Evolutionary conservation across 2,888 invertebrate species (phyloP).

Genomic region (Drosophila lutescens): DNA sequence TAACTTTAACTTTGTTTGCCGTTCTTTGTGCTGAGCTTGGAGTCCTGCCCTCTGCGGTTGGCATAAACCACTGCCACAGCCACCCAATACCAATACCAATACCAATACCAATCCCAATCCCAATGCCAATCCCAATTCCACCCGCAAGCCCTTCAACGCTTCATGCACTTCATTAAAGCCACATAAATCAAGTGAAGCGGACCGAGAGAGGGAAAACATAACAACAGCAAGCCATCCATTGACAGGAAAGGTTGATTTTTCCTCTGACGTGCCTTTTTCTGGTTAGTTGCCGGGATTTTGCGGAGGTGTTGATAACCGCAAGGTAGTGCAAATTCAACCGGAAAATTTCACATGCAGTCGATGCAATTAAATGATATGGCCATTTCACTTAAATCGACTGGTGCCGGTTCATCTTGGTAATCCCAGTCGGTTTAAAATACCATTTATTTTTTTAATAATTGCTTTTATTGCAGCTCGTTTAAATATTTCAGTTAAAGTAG

Average conservation of each 20-base stretch:
- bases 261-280: slow-evolving; percentile 16
- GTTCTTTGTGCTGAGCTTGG: slow-evolving; percentile 45
- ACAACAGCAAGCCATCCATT: slow-evolving; percentile 28
- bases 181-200: slow-evolving; percentile 69
- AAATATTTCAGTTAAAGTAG: background rate
- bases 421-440: background rate
- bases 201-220: slow-evolving; percentile 17
- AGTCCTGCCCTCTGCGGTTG: slow-evolving; percentile 43
- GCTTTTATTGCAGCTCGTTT: background rate
- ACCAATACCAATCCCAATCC: background rate
- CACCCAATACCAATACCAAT: background rate
- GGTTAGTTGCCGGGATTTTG: slow-evolving; percentile 22
- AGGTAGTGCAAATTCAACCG: slow-evolving; percentile 48
- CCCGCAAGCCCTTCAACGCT: slow-evolving; percentile 35
- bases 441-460: background rate
- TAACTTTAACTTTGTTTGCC: slow-evolving; percentile 62
- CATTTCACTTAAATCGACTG: background rate
- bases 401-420: background rate
- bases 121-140: background rate
- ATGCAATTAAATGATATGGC: slow-evolving; percentile 5
- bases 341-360: slow-evolving; percentile 38
- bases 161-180: slow-evolving; percentile 70
- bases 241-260: slow-evolving; percentile 54
- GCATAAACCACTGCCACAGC: slow-evolving; percentile 20
- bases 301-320: slow-evolving; percentile 66